Conservation (phyloP, 1,140 invertebrate genomes). For the Pseudomyrmex dendroicus region DNA sequence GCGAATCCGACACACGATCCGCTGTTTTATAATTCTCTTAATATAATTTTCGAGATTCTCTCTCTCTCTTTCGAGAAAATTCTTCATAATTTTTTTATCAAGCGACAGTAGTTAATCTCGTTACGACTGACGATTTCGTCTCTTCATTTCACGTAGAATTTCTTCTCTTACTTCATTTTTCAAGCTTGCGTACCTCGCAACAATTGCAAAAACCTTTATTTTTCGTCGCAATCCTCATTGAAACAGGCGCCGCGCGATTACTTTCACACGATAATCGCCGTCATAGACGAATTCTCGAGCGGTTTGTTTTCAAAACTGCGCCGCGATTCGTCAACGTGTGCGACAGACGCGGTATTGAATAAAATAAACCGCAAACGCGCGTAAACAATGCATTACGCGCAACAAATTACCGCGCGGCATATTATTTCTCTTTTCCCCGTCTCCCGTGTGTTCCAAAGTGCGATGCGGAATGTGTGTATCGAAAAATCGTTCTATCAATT, state of each 20-base stretch:
- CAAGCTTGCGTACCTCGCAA: background rate
- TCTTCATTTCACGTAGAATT: too few relatives aligned
- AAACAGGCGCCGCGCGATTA: too few relatives aligned
- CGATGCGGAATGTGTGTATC: slow-evolving; percentile 1
- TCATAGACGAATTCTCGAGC: background rate
- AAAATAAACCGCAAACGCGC: slow-evolving; percentile 22
- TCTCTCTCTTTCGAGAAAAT: too few relatives aligned
- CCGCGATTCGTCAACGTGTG: too few relatives aligned
- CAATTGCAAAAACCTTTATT: too few relatives aligned
- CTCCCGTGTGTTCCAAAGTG: too few relatives aligned
- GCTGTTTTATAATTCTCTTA: background rate
- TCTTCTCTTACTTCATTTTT: too few relatives aligned
- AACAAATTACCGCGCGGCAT: slow-evolving; percentile 11
- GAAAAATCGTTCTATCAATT: slow-evolving; percentile 46
- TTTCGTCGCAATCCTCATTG: too few relatives aligned
- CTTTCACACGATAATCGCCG: too few relatives aligned
- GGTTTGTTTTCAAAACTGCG: slow-evolving; percentile 19
- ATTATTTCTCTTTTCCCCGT: background rate
- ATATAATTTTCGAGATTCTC: background rate
- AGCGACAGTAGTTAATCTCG: too few relatives aligned
- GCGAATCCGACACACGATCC: background rate
- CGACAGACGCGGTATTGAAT: background rate
- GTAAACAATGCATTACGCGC: background rate
- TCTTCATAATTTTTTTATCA: too few relatives aligned
- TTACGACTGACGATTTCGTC: too few relatives aligned